Evolutionary conservation across 2,113 vertebrate species (phyloP), one percentile per base, ranked within the genome.

Genomic region (Bufo gargarizans): DNA sequence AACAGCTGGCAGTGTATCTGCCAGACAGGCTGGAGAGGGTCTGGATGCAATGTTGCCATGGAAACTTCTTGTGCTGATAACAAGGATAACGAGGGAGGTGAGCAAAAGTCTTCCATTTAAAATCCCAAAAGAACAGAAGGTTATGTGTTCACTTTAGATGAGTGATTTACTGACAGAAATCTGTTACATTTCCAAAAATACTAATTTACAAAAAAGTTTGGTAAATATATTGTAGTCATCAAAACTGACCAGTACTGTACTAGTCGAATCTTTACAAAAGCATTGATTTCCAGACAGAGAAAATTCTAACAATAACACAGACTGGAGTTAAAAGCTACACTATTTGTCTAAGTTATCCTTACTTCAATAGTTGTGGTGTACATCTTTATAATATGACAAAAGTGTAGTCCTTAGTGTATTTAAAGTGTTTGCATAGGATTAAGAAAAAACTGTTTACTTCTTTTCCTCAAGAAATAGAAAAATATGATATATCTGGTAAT

Each of bases 21-120:
- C 95, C 98, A 99, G 95, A 97, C 96, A 58, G 98, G 98, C 94
- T 99, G 98, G 98, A 97, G 98, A 94, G 98, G 98, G 58, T 95
- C 96, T 9, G 98, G 98, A 91, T 99, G 98, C 97, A 99, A 96
- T 89, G 98, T 99, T 90, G 97, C 98, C 94, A 99, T 99, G 98
- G 98, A 99, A 93, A 99, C 98, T 58, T 97, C 97, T 92, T 99
- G 98, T 20, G 97, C 97, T 6, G 98, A 99, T 96, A 97, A 94
- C 96, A 99, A 99, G 96, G 98, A 99, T 94, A 99, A 99, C 82
- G 98, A 99, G 96, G 98, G 98, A 98, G 98, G 98, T 99, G 95
- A 97, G 95, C 91, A 19, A 63, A 92, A 91, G 50, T 92, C 94
- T 90, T 91, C 82, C 86, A 49, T 71, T 91, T 92, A 86, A 91